Base-by-base conservation (phyloP, 2,888 invertebrate genomes). In the Conistra vaccinii region DNA sequence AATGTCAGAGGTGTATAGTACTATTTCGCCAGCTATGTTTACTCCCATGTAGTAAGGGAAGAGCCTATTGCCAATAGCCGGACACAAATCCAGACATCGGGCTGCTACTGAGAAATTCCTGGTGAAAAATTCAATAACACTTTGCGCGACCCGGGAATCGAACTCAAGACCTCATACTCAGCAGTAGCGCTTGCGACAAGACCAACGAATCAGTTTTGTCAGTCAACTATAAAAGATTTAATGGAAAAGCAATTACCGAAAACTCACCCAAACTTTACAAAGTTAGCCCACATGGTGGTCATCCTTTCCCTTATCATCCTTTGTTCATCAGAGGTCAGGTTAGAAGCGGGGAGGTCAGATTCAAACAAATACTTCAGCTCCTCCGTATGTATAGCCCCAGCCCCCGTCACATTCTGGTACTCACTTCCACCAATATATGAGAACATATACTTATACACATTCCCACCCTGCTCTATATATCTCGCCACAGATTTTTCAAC, bases 241-340 rank as follows among this genome's bases (percentile, higher is more conserved):
- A n/a, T 53, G 12, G 12, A 53, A 4, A 53, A n/a, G 53, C 3
- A n/a, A 53, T n/a, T n/a, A 53, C 53, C 4, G n/a, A 35, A 69
- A 65, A 87, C 91, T 87, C 69, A 93, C 93, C 92, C 92, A 76
- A 88, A 87, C 85, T 93, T 94, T 0, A 91, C 91, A 72, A 95
- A 94, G 67, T 94, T 92, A 1, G 90, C 87, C 92, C 93, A 93
- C 88, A 93, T 76, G 0, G 80, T 85, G 0, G 91, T 90, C 89
- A 93, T 91, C 20, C 85, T 78, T 3, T 92, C 88, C 23, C 92
- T 90, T 17, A 93, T 90, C 55, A 85, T 42, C 1, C 71, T 75
- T 66, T 92, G 91, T 66, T 93, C 93, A 20, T 85, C 87, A 10
- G 85, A 82, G 1, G 23, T 67, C 20, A 88, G 60, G 9, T 73